A percentile compares a stretch with the other conserved stretches of the same genome.
These are phyloP conservation scores for Pomacea maculata DNA, from an alignment of 1,140 invertebrate species.

Conservation along the genomic window DNA sequence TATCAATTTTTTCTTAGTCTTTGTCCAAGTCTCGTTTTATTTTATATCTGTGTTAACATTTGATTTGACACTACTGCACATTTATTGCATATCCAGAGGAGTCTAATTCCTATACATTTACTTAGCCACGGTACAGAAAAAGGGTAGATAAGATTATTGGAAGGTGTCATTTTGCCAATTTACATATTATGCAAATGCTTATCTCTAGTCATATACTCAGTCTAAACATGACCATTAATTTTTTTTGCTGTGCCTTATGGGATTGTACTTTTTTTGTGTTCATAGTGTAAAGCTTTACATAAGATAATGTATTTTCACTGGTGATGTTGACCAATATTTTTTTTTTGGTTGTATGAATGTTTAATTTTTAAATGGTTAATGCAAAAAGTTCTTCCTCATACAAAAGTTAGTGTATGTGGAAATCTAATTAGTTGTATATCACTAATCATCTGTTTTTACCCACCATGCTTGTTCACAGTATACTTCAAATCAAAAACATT, in stretches of 20 bases:
- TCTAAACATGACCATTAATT: constrained; percentile 27
- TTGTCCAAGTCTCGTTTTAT: constrained; percentile 12
- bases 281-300: constrained; percentile 52
- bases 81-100: constrained; percentile 12
- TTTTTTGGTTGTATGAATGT: constrained; percentile 30
- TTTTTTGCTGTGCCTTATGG: constrained; percentile 60
- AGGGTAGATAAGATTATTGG: constrained; percentile 10
- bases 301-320: constrained; percentile 39
- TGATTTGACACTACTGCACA: constrained; percentile 2
- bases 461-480: constrained; percentile 37
- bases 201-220: constrained; percentile 28
- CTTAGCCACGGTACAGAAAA: constrained; percentile 12
- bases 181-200: constrained; percentile 26
- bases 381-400: constrained; percentile 16
- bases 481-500: constrained; percentile 32
- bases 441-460: constrained; percentile 18
- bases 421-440: constrained; percentile 5
- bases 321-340: constrained; percentile 38
- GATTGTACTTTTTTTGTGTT: constrained; percentile 46
- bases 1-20: constrained; percentile 22
- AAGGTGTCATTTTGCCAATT: constrained; percentile 12
- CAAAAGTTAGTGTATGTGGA: not conserved
- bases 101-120: constrained; percentile 13
- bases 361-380: constrained; percentile 31
- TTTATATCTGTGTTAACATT: constrained; percentile 19